phyloP scores from a whole-genome alignment of 2,113 vertebrate species.

The Alethe diademata region DNA sequence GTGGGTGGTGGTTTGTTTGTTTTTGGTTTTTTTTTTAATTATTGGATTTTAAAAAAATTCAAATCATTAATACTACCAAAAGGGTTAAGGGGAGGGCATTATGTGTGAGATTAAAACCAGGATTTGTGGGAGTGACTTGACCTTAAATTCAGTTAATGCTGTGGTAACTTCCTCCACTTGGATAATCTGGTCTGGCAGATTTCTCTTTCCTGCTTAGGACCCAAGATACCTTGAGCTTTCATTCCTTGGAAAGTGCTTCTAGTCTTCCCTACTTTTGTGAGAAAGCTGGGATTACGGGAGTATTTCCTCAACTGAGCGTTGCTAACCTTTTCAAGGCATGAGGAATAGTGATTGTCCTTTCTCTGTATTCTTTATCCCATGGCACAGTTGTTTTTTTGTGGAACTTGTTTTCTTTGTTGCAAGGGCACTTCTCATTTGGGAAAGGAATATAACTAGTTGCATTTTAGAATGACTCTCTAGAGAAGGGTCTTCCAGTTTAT shows the following conservation, averaged over 20 bases:
- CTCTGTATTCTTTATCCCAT: neutral
- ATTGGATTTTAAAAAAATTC: neutral
- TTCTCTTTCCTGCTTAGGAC: slow-evolving; percentile 7
- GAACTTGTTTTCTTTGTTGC: neutral
- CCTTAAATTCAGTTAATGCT: slow-evolving; percentile 22
- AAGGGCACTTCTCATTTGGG: neutral
- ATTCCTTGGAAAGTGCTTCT: neutral
- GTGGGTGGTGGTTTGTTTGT: neutral
- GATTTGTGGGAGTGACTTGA: slow-evolving; percentile 27
- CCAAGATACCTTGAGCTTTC: neutral
- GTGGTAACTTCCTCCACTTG: neutral
- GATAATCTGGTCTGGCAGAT: slow-evolving; percentile 16
- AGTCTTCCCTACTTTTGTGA: neutral
- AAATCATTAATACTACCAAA: neutral
- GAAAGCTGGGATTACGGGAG: neutral
- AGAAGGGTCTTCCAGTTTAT: neutral
- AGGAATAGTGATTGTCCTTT: neutral
- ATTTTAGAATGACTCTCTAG: neutral
- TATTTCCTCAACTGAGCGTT: neutral
- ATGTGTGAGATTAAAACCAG: neutral
- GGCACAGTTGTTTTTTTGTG: neutral
- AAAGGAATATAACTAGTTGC: neutral
- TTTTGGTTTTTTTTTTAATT: too few relatives aligned
- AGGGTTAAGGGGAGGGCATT: neutral
- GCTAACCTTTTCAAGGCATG: neutral